phyloP scores from a whole-genome alignment of 1,140 invertebrate genomes.

The Solenopsis invicta region DNA sequence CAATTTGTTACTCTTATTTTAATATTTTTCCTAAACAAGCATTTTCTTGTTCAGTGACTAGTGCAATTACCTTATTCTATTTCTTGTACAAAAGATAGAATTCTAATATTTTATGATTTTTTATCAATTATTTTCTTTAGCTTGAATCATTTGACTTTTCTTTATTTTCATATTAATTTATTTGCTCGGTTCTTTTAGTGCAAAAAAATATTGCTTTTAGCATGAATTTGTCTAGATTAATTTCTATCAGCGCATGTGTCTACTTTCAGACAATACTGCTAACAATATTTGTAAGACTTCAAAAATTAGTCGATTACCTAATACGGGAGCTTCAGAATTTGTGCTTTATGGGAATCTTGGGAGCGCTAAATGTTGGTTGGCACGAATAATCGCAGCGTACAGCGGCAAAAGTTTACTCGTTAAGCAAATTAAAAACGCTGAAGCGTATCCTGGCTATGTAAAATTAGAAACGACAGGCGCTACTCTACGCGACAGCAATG shows the following conservation, averaged over 20 bases:
- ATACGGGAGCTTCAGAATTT: conserved; percentile 36
- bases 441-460: conserved; percentile 51
- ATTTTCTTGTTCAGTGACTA: too few relatives aligned
- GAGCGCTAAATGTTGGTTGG: conserved; percentile 86
- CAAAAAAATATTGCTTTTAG: too few relatives aligned
- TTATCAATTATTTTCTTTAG: too few relatives aligned
- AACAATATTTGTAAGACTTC: conserved; percentile 25
- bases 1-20: too few relatives aligned
- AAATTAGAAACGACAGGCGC: conserved; percentile 84
- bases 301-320: conserved; percentile 30
- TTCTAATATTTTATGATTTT: too few relatives aligned
- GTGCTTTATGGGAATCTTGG: conserved; percentile 85
- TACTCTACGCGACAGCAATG: conserved; percentile 89
- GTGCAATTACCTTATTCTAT: too few relatives aligned
- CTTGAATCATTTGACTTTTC: too few relatives aligned
- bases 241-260: conserved; percentile 31
- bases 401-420: conserved; percentile 83
- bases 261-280: conserved; percentile 43
- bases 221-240: background rate
- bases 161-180: too few relatives aligned
- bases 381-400: conserved; percentile 87
- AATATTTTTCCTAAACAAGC: too few relatives aligned
- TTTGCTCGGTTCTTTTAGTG: too few relatives aligned
- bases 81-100: too few relatives aligned
- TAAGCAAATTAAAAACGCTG: conserved; percentile 28